phyloP scores from a whole-genome alignment of 2,888 invertebrate species.

The Cheilosia impressa region DNA sequence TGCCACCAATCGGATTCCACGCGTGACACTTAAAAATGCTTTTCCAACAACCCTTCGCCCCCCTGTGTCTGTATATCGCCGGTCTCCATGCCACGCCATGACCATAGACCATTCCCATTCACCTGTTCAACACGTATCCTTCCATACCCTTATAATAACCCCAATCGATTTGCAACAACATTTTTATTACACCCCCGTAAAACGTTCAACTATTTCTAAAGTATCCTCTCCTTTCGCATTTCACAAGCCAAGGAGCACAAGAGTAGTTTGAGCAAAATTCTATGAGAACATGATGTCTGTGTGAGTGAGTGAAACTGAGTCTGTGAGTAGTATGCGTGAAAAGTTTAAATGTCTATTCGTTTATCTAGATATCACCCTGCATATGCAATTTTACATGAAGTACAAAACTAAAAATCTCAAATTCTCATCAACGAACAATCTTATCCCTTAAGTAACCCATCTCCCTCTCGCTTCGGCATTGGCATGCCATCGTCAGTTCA shows the following conservation, averaged over 20 bases:
- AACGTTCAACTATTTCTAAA: slow-evolving; percentile 36
- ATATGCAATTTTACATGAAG: slow-evolving; percentile 71
- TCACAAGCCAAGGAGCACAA: no score
- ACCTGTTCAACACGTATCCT: slow-evolving; percentile 25
- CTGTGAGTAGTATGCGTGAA: slow-evolving; percentile 32
- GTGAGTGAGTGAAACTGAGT: slow-evolving; percentile 27
- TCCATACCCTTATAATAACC: not conserved
- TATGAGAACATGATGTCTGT: not conserved
- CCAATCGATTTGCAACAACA: slow-evolving; percentile 33
- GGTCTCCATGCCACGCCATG: slow-evolving; percentile 25
- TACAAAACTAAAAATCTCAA: slow-evolving; percentile 75
- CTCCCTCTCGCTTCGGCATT: slow-evolving; percentile 43
- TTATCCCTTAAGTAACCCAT: slow-evolving; percentile 58
- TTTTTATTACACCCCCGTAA: slow-evolving; percentile 31
- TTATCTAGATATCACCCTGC: slow-evolving; percentile 82
- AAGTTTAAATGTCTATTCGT: slow-evolving; percentile 76
- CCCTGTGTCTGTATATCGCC: not conserved
- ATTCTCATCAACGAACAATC: slow-evolving; percentile 70
- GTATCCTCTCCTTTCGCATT: not conserved
- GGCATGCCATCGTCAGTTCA: slow-evolving; percentile 50
- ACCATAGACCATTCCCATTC: no score
- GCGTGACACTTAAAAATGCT: no score
- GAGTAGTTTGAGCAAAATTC: not conserved
- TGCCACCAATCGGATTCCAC: no score
- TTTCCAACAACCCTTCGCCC: no score